phyloP scores from a whole-genome alignment of 2,113 vertebrate genomes.

The Rhabdomys dilectus region DNA sequence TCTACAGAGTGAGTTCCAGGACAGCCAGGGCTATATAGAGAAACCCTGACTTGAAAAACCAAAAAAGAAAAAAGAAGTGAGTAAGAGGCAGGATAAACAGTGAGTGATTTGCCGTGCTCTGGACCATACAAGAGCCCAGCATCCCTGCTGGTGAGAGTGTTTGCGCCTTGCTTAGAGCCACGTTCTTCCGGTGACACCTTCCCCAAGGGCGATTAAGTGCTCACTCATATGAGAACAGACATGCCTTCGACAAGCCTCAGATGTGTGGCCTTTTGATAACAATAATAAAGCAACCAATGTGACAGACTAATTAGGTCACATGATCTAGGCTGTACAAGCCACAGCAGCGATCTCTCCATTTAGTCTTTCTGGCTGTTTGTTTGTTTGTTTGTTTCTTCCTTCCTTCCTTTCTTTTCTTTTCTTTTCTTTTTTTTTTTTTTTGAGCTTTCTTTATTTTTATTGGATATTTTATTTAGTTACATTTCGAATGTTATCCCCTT shows the following conservation, averaged over 20 bases:
- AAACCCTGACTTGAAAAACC: too few relatives aligned
- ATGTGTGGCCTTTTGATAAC: background rate
- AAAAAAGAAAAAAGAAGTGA: too few relatives aligned
- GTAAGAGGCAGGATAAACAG: background rate
- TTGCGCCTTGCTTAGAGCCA: background rate
- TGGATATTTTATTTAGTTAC: too few relatives aligned
- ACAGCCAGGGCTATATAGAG: too few relatives aligned
- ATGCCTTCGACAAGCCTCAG: background rate
- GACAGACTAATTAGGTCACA: background rate
- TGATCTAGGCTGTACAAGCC: background rate
- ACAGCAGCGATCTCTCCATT: background rate
- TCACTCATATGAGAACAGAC: background rate
- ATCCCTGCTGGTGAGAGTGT: background rate
- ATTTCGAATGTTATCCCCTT: too few relatives aligned
- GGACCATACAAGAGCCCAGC: background rate
- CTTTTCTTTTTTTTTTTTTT: too few relatives aligned
- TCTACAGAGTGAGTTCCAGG: too few relatives aligned
- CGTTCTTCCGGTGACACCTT: background rate
- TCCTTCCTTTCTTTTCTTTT: too few relatives aligned
- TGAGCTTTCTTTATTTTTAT: too few relatives aligned
- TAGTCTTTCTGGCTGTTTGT: background rate
- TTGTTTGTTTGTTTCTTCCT: too few relatives aligned
- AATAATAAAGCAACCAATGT: background rate
- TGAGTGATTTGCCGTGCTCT: background rate
- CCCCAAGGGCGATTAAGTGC: background rate